phyloP scores from a whole-genome alignment of 2,113 vertebrate species.

The Pangasianodon gigas region DNA sequence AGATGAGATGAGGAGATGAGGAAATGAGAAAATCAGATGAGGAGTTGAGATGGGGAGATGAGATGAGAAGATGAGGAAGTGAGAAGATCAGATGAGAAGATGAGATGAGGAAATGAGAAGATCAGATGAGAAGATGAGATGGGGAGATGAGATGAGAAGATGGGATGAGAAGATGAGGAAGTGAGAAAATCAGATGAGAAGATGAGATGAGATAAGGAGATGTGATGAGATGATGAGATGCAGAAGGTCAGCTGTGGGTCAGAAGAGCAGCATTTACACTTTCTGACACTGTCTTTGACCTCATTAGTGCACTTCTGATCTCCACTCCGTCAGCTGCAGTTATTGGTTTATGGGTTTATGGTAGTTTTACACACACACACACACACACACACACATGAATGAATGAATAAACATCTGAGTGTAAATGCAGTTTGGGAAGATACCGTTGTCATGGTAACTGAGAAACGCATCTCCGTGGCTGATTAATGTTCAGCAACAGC shows the following conservation, averaged over 20 bases:
- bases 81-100: too few species aligned
- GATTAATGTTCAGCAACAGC: background rate
- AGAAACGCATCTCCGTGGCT: background rate
- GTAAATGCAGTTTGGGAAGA: background rate
- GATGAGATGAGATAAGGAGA: background rate
- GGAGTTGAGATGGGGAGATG: too few species aligned
- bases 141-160: background rate
- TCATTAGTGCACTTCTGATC: conserved; percentile 7
- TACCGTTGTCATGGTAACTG: background rate
- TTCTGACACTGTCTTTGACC: background rate
- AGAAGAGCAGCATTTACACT: background rate
- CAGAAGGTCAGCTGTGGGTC: background rate
- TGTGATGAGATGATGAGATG: background rate
- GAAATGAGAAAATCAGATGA: too few species aligned
- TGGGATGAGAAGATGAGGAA: background rate
- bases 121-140: background rate
- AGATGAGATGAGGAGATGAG: too few species aligned
- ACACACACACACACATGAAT: background rate
- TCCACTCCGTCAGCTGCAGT: background rate
- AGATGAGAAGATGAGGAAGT: too few species aligned
- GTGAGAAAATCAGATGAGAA: background rate
- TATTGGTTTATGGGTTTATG: conserved; percentile 28
- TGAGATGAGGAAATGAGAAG: background rate
- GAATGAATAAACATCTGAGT: background rate
- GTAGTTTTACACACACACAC: background rate